Evolutionary conservation across 2,113 vertebrate genomes (phyloP), one percentile per base, ranked within the genome.

Genomic region (Lucifuga dentata): DNA sequence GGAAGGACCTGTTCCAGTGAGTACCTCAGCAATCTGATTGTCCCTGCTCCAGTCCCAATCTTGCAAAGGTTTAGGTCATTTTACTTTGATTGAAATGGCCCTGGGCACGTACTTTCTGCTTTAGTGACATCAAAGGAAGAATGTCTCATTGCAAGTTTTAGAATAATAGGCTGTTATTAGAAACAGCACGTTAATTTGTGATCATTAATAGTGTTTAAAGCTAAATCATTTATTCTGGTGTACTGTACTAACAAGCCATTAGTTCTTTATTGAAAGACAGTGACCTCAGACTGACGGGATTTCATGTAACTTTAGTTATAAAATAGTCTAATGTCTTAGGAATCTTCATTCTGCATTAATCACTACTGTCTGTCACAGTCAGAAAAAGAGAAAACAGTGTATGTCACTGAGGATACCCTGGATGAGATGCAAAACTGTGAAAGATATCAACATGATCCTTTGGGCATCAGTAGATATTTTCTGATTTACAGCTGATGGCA

Each of bases 21-120:
- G 56, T 60, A 68, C 74, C 58, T 84, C 70, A 77, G 76, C 72
- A 81, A 80, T 84, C 65, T 79, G 78, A 87, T 85, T 85, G 83
- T 83, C 82, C 76, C 73, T 79, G 41, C 64, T 83, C 38, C 49
- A 65, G 52, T 59, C 51, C 52, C 66, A 57, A 51, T 63, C 66
- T 76, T 53, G 71, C 78, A 82, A 78, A 77, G 63, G 23, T 67
- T 64, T 8, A 20, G 58, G 75, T 75, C 23, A 75, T 68, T 64
- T 56, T 38, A 53, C 66, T 63, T 60, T 80, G 53, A 78, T 64
- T 58, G 13, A 59, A 76, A 70, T 45, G 55, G 64, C 57, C 63
- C 29, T 71, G 53, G 53, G 74, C 48, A 16, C 68, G 39, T 70
- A 62, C 40, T 56, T 58, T 71, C 69, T 24, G 29, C 38, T 61